Percentiles rank a stretch among this genome's conserved stretches.
Conservation (phyloP, 2,888 invertebrate species). For the Microplitis deprimator region DNA sequence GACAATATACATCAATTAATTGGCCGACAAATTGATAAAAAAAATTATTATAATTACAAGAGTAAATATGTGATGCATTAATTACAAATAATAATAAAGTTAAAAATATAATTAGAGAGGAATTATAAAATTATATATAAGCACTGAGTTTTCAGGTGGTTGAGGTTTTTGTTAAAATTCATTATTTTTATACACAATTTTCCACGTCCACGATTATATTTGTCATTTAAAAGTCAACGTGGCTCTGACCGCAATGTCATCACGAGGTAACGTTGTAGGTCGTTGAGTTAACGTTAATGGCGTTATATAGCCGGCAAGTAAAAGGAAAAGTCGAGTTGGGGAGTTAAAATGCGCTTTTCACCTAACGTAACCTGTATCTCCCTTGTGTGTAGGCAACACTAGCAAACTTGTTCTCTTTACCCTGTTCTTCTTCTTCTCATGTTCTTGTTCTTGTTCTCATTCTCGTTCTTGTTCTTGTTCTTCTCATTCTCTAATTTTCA, state of each 20-base stretch:
- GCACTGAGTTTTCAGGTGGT: neutral
- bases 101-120: too few species aligned
- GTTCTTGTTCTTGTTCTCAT: conserved; percentile 26
- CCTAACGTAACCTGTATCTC: conserved; percentile 34
- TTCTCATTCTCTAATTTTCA: conserved; percentile 24
- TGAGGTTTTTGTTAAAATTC: neutral
- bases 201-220: neutral
- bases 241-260: conserved; percentile 27
- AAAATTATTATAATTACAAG: too few species aligned
- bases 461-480: conserved; percentile 33
- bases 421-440: neutral
- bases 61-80: too few species aligned
- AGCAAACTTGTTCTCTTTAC: neutral
- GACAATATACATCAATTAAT: too few species aligned
- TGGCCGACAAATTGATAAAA: too few species aligned
- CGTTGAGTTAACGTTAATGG: conserved; percentile 54
- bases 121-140: neutral
- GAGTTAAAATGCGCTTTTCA: conserved; percentile 49
- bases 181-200: neutral
- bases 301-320: conserved; percentile 44
- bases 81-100: too few species aligned
- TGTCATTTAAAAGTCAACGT: conserved; percentile 28
- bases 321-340: neutral
- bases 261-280: conserved; percentile 11
- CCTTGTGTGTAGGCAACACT: conserved; percentile 14